phyloP scores from a whole-genome alignment of 2,797 vertebrate genomes.

The Enteromius afrohamiltoni region DNA sequence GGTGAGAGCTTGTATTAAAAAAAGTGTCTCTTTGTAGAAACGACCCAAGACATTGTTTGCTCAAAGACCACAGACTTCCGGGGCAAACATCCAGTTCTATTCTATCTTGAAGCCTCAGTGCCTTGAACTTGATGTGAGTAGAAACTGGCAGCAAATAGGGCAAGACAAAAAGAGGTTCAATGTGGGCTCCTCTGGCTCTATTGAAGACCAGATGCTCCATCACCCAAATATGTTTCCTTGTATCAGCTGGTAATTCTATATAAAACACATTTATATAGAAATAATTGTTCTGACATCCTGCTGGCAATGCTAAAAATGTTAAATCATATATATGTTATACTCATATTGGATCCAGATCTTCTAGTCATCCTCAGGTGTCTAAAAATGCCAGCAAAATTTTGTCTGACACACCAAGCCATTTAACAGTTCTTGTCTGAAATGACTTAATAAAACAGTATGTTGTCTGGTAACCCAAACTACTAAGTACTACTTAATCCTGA shows the following conservation, averaged over 20 bases:
- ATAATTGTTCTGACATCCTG: neutral
- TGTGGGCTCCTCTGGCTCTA: neutral
- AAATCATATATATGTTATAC: too few relatives aligned
- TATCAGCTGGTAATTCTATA: neutral
- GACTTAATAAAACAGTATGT: neutral
- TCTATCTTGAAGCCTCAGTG: neutral
- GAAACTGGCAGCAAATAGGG: neutral
- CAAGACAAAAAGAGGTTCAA: slow-evolving; percentile 2
- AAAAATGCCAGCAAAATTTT: neutral
- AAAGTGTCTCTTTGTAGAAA: neutral
- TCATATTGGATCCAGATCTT: neutral
- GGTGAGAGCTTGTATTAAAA: neutral
- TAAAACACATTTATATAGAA: neutral
- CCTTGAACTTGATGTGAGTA: neutral
- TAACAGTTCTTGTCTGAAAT: neutral
- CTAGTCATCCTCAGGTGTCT: neutral
- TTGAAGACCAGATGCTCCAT: neutral
- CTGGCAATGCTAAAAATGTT: neutral
- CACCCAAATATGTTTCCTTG: neutral
- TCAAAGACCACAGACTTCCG: neutral
- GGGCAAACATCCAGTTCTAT: neutral
- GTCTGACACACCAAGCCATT: neutral
- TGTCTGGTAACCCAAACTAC: neutral
- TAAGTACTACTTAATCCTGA: too few relatives aligned
- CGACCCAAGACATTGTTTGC: neutral